A percentile compares a stretch with the other conserved stretches of the same genome.
Conservation (phyloP, 2,797 vertebrate genomes). For the Xyrichtys novacula region DNA sequence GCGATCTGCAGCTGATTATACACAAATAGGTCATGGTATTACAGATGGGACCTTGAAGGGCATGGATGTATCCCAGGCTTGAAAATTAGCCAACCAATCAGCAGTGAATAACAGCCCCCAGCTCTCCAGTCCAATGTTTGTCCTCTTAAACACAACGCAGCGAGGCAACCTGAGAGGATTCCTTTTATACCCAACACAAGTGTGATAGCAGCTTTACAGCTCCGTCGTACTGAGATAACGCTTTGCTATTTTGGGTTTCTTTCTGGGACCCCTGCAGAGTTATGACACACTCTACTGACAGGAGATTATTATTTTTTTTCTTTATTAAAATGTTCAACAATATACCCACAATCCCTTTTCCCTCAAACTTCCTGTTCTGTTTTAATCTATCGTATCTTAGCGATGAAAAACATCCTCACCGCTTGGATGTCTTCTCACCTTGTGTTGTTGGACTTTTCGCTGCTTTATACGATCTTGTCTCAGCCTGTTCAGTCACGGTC, state of each 20-base stretch:
- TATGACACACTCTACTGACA: background rate
- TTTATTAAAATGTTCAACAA: background rate
- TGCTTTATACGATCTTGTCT: constrained; percentile 28
- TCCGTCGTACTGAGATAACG: constrained; percentile 19
- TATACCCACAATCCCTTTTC: background rate
- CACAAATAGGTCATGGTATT: constrained; percentile 59
- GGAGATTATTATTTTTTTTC: background rate
- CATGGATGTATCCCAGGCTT: constrained; percentile 36
- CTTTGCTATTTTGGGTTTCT: background rate
- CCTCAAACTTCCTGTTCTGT: constrained; percentile 10
- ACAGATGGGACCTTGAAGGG: constrained; percentile 54
- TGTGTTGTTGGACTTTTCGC: background rate
- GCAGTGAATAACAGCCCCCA: constrained; percentile 40
- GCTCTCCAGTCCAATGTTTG: constrained; percentile 30
- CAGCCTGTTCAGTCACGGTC: constrained; percentile 6
- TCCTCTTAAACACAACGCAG: constrained; percentile 11
- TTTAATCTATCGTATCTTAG: background rate
- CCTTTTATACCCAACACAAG: background rate
- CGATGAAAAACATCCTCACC: constrained; percentile 19
- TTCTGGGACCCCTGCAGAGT: background rate
- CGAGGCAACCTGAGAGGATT: constrained; percentile 21
- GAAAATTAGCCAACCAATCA: constrained; percentile 57
- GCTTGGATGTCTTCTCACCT: constrained; percentile 3
- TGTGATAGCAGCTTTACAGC: constrained; percentile 41
- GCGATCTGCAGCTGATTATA: constrained; percentile 39